Evolutionary conservation across 2,888 invertebrate species (phyloP), one percentile per base, ranked within the genome.

Genomic region (Dusona sp.): DNA sequence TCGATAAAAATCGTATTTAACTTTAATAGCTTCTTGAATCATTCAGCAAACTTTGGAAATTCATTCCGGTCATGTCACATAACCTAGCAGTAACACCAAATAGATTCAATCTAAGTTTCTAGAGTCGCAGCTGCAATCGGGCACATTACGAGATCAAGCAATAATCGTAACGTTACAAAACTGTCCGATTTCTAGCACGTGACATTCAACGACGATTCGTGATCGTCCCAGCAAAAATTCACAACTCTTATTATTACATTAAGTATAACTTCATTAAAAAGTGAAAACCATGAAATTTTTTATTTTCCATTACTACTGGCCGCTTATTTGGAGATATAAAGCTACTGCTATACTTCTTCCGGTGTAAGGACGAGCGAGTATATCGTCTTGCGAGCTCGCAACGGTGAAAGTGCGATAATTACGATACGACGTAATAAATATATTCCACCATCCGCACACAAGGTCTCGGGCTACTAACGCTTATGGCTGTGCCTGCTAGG

Each of bases 351-450:
- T 90, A 65, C 51, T 79, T 74, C 84, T 90, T 89, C 89, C 88
- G 89, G 88, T 83, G 65, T 36, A 83, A 78, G 90, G 91, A 90
- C 73, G 90, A 90, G 91, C 90, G 90, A 91, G 90, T 91, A 89
- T 78, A 83, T 87, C 88, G 79, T 86, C 74, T 65, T 54, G 22
- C 48, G 61, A 79, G 68, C 81, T 81, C 70, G 87, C 79, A 83
- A 87, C 83, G 90, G 93, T 92, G 93, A 93, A 93, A 93, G 93
- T 91, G 91, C 90, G 90, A 93, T 92, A 87, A 88, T 87, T 89
- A 84, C 70, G 84, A 70, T 90, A 91, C 89, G 87, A 88, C 86
- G 90, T 90, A 91, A 91, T 92, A 91, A 93, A 92, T 92, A 91
- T 92, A 92, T 92, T 90, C 91, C 90, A 91, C 91, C 91, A 90